Conservation (phyloP, 1,140 invertebrate genomes). For the Megalonaias nervosa region DNA sequence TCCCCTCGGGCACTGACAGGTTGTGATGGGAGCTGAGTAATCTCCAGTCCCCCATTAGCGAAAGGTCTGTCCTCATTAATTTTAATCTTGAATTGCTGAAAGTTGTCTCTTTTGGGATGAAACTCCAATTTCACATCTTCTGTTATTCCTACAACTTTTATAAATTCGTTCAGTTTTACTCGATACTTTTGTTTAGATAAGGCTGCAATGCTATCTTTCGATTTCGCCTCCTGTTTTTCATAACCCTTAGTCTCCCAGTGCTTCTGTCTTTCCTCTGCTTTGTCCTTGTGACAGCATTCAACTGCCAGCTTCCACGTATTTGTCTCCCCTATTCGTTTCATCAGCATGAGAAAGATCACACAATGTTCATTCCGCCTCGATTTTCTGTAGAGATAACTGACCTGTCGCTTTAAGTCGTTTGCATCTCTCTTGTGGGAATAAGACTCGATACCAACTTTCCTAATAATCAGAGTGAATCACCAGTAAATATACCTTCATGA, state of each 20-base stretch:
- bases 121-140: slow-evolving; percentile 10
- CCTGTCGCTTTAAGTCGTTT: slow-evolving; percentile 6
- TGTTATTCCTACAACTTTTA: not conserved
- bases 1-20: too few species aligned
- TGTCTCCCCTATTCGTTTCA: slow-evolving; percentile 16
- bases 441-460: not conserved
- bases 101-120: slow-evolving; percentile 22
- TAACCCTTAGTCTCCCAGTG: slow-evolving; percentile 14
- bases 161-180: not conserved
- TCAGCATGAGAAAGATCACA: slow-evolving; percentile 5
- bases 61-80: too few species aligned
- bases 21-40: too few species aligned
- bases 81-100: not conserved
- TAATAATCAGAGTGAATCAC: not conserved
- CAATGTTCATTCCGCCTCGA: slow-evolving; percentile 16
- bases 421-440: not conserved
- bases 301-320: slow-evolving; percentile 9
- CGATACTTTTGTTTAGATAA: slow-evolving; percentile 18
- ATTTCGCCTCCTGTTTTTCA: slow-evolving; percentile 1
- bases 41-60: too few species aligned
- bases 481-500: too few species aligned
- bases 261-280: not conserved
- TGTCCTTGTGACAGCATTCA: slow-evolving; percentile 16
- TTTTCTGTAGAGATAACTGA: slow-evolving; percentile 19
- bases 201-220: not conserved